Conservation (phyloP, 2,797 vertebrate genomes). For the Glossophaga mutica region DNA sequence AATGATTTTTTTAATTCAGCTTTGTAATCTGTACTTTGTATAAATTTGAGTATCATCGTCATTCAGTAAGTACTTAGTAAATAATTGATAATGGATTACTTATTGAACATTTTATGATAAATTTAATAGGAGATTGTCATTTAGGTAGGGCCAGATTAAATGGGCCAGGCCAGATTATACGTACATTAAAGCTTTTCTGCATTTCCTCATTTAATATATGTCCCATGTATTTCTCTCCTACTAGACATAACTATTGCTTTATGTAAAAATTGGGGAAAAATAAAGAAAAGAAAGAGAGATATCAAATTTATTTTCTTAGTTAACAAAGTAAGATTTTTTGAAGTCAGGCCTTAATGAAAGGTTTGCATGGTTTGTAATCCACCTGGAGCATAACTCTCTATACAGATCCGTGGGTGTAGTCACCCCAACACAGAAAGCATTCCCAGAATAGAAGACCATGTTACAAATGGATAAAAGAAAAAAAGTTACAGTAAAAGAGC, state of each 20-base stretch:
- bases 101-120: background rate
- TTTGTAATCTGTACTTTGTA: background rate
- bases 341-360: background rate
- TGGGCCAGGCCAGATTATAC: background rate
- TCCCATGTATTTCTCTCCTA: background rate
- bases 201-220: background rate
- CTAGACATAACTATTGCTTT: background rate
- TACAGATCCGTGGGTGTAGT: background rate
- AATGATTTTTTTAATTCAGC: background rate
- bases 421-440: accelerated
- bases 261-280: background rate
- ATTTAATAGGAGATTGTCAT: background rate
- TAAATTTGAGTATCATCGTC: background rate
- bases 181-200: background rate
- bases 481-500: background rate
- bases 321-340: background rate
- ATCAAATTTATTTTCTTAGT: background rate
- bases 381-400: background rate
- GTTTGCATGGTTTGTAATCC: background rate
- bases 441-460: background rate
- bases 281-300: background rate
- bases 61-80: background rate
- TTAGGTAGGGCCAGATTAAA: background rate
- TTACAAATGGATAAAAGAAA: background rate
- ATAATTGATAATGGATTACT: background rate